These are phyloP conservation scores for Melinopterus prodromus DNA, from an alignment of 2,888 invertebrate species.

Conservation along the genomic window DNA sequence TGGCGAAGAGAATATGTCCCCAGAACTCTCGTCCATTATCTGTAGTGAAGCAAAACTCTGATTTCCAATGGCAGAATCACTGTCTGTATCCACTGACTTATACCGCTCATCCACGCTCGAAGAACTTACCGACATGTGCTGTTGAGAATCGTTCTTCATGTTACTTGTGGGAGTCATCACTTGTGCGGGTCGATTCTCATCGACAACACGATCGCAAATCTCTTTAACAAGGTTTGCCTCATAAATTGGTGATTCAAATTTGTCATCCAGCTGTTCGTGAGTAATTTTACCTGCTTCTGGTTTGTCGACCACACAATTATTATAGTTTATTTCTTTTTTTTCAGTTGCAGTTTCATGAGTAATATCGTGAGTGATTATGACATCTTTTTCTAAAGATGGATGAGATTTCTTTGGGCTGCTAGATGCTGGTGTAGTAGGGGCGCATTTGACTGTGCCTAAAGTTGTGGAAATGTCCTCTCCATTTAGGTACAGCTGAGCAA, in stretches of 20 bases:
- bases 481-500: constrained; percentile 51
- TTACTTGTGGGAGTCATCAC: background rate
- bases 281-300: background rate
- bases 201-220: background rate
- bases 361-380: background rate
- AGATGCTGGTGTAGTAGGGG: constrained; percentile 41
- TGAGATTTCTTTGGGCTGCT: constrained; percentile 42
- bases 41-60: background rate
- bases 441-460: constrained; percentile 44
- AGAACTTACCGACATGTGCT: background rate
- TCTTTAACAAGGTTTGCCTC: background rate
- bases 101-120: background rate
- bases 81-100: background rate
- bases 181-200: background rate
- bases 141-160: background rate
- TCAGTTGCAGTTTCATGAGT: background rate
- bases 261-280: background rate
- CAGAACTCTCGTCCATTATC: background rate
- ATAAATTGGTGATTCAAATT: background rate
- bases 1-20: background rate
- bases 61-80: background rate
- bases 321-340: background rate
- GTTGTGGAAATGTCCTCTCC: constrained; percentile 50
- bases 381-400: background rate
- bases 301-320: background rate